phyloP scores from a whole-genome alignment of 2,888 invertebrate species.

The Oxycera nigricornis region DNA sequence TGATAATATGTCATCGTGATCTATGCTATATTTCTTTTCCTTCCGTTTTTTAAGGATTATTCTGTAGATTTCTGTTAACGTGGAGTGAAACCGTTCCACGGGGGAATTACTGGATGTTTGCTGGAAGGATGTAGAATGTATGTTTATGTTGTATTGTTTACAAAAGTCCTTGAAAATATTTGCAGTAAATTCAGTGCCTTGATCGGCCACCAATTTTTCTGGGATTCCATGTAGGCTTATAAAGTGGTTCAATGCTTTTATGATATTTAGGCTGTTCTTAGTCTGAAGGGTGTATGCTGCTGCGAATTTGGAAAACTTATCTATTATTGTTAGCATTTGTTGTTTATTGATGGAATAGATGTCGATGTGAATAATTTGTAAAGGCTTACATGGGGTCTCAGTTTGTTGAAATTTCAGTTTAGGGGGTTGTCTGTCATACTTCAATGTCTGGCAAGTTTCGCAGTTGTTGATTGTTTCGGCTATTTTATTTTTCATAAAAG shows the following conservation, averaged over 20 bases:
- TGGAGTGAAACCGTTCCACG: slow-evolving; percentile 46
- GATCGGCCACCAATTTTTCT: slow-evolving; percentile 15
- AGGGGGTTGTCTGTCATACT: slow-evolving; percentile 43
- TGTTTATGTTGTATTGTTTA: slow-evolving; percentile 38
- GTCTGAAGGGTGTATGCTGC: slow-evolving; percentile 25
- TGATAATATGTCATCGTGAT: slow-evolving; percentile 31
- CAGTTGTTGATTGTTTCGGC: slow-evolving; percentile 40
- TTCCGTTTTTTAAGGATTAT: slow-evolving; percentile 41
- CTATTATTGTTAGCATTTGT: slow-evolving; percentile 3
- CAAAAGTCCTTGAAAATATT: slow-evolving; percentile 45
- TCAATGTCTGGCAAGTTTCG: slow-evolving; percentile 3
- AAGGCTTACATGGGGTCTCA: slow-evolving; percentile 18
- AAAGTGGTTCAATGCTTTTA: neutral
- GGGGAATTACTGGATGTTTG: slow-evolving; percentile 43
- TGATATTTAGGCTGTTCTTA: neutral
- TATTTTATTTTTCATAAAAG: slow-evolving; percentile 32
- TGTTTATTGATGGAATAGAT: slow-evolving; percentile 15
- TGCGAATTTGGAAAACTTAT: slow-evolving; percentile 34
- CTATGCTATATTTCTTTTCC: slow-evolving; percentile 2
- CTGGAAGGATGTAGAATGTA: no score
- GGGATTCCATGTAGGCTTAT: slow-evolving; percentile 18
- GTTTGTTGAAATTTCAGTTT: slow-evolving; percentile 26
- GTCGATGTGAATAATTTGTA: slow-evolving; percentile 20
- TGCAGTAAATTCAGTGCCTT: slow-evolving; percentile 43
- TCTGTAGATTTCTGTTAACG: slow-evolving; percentile 46